Percentiles rank a stretch among this genome's conserved stretches.
Conservation (phyloP, 1,140 invertebrate species). For the Mamestra configurata region DNA sequence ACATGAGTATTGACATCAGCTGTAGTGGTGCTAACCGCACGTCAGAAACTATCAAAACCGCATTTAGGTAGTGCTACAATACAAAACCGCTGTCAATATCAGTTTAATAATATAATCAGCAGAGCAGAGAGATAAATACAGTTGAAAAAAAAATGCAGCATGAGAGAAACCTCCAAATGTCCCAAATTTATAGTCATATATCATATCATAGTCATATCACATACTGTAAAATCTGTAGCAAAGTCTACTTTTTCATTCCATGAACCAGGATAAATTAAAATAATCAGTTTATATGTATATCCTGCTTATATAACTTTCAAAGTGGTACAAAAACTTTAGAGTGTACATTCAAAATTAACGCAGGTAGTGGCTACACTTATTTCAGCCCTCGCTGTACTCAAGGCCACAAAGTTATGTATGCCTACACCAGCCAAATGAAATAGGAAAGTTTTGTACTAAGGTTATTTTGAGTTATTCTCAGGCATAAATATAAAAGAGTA, state of each 20-base stretch:
- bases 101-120: too few relatives aligned
- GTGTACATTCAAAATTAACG: background rate
- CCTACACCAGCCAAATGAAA: slow-evolving; percentile 44
- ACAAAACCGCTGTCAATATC: too few relatives aligned
- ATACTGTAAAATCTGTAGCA: too few relatives aligned
- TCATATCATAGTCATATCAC: too few relatives aligned
- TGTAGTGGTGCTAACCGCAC: too few relatives aligned
- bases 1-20: too few relatives aligned
- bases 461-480: slow-evolving; percentile 26
- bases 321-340: background rate
- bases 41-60: too few relatives aligned
- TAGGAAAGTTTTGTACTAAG: slow-evolving; percentile 36
- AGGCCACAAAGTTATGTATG: slow-evolving; percentile 24
- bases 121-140: too few relatives aligned
- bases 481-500: slow-evolving; percentile 33
- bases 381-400: background rate
- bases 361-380: background rate
- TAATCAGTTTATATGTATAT: background rate
- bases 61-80: too few relatives aligned
- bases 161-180: too few relatives aligned
- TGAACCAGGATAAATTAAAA: background rate
- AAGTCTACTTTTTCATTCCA: background rate
- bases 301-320: background rate
- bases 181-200: too few relatives aligned
- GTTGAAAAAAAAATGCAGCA: too few relatives aligned